Percentiles rank a stretch among this genome's conserved stretches.
These are phyloP conservation scores for Tiaroga cobitis DNA, from an alignment of 2,797 vertebrate species.

Conservation along the genomic window DNA sequence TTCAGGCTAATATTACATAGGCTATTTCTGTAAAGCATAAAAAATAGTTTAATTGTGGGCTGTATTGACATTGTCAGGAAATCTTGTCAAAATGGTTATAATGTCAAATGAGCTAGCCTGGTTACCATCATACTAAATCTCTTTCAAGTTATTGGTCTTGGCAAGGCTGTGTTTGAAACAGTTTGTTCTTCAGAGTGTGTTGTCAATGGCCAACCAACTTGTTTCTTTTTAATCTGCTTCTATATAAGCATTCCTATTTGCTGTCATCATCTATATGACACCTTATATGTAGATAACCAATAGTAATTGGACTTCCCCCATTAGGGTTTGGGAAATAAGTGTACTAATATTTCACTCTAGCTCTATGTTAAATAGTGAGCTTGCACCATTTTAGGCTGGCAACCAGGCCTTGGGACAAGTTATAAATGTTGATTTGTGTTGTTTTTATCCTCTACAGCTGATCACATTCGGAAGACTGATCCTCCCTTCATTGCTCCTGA, in stretches of 20 bases:
- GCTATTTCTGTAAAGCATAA: too few relatives aligned
- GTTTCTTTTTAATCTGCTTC: slow-evolving; percentile 10
- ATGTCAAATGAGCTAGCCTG: too few relatives aligned
- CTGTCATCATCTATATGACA: not conserved
- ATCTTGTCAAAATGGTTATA: too few relatives aligned
- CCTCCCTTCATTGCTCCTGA: slow-evolving; percentile 4
- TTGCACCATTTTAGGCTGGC: not conserved
- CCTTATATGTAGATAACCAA: not conserved
- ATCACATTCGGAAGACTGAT: slow-evolving; percentile 15
- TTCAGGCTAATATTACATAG: too few relatives aligned
- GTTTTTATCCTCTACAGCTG: not conserved
- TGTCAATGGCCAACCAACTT: not conserved
- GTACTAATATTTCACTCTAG: slow-evolving; percentile 5
- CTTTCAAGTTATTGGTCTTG: not conserved
- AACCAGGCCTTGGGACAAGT: not conserved
- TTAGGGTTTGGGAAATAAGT: not conserved
- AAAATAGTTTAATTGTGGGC: too few relatives aligned
- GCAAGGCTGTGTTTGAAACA: not conserved
- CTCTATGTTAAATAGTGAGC: not conserved
- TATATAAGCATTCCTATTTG: not conserved
- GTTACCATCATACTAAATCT: too few relatives aligned
- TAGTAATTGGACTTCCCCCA: not conserved
- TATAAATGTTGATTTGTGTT: not conserved
- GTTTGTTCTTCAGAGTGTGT: not conserved
- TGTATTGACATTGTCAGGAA: too few relatives aligned